A percentile compares a stretch with the other conserved stretches of the same genome.
phyloP scores from a whole-genome alignment of 2,113 vertebrate genomes.

The Rhinoptilus africanus region DNA sequence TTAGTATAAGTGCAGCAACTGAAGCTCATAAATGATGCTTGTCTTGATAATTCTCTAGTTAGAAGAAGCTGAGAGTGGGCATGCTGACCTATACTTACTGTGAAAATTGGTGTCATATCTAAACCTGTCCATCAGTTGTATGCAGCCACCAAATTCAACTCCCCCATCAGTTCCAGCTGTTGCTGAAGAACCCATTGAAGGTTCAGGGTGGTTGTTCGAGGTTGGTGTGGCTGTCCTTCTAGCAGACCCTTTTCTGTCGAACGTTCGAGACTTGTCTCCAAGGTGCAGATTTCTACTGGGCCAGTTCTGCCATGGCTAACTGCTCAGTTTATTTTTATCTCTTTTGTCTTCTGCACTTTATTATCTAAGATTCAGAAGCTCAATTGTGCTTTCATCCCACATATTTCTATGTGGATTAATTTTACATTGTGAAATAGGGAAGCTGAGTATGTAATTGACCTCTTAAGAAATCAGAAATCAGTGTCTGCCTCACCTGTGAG shows the following conservation, averaged over 20 bases:
- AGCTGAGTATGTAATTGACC: background rate
- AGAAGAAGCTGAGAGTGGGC: background rate
- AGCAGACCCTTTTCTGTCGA: background rate
- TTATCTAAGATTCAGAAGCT: background rate
- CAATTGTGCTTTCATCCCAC: background rate
- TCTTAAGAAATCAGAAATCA: background rate
- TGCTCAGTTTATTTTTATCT: background rate
- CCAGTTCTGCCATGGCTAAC: background rate
- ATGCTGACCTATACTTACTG: background rate
- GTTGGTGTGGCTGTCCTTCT: background rate
- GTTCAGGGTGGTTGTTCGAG: background rate
- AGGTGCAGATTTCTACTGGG: background rate
- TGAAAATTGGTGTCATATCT: background rate
- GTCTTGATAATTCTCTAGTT: background rate
- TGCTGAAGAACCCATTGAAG: background rate
- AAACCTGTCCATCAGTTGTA: background rate
- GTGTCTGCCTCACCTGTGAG: background rate
- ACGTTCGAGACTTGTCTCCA: background rate
- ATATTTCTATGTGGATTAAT: background rate
- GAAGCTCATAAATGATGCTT: background rate
- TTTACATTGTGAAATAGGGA: background rate
- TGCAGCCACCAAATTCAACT: background rate
- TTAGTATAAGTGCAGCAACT: background rate
- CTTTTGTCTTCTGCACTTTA: rapidly evolving
- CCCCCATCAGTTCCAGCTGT: background rate